Conservation (phyloP, 1,140 invertebrate species). For the Papilio polytes region DNA sequence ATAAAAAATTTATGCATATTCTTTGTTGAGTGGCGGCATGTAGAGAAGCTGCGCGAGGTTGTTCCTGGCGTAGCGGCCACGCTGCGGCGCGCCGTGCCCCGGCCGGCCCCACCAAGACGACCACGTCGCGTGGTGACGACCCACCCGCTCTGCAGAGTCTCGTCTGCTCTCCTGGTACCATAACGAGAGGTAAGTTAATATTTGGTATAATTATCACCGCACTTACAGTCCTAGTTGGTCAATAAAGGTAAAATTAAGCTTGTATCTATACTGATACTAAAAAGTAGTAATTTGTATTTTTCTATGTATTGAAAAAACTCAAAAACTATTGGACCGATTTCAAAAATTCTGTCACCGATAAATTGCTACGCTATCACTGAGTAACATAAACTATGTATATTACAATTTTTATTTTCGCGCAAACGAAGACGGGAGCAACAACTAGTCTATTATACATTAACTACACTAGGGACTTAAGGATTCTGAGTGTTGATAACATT, state of each 20-base stretch:
- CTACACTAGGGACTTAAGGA: too few species aligned
- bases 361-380: too few species aligned
- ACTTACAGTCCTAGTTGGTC: not conserved
- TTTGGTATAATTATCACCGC: too few species aligned
- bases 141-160: constrained; percentile 85
- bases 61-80: constrained; percentile 70
- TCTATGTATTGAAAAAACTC: too few species aligned
- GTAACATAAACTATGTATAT: too few species aligned
- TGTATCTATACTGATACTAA: too few species aligned
- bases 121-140: constrained; percentile 87
- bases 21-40: constrained; percentile 56
- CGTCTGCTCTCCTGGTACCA: constrained; percentile 76
- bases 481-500: not conserved
- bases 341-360: too few species aligned
- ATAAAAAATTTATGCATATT: not conserved
- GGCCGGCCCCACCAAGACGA: constrained; percentile 87
- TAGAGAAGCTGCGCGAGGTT: constrained; percentile 73
- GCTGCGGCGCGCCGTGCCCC: constrained; percentile 86
- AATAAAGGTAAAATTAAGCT: not conserved
- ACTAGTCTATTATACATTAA: too few species aligned
- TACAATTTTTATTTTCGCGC: too few species aligned
- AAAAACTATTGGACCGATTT: too few species aligned
- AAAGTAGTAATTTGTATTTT: too few species aligned
- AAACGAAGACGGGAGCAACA: too few species aligned
- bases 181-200: not conserved